phyloP scores from a whole-genome alignment of 2,113 vertebrate species.

The Nycticorax nycticorax region DNA sequence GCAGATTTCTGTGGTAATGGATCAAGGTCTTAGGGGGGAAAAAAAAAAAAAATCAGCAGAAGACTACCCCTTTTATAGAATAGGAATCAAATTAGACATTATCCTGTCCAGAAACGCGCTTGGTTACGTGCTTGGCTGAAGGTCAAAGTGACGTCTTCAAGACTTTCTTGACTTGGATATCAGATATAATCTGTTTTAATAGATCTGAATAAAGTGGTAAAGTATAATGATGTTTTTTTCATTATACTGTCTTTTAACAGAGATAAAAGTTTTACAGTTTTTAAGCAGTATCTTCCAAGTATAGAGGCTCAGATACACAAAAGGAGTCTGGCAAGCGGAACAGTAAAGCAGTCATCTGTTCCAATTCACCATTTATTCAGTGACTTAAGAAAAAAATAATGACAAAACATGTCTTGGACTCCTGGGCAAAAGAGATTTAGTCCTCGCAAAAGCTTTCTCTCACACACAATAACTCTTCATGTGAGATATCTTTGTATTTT shows the following conservation, averaged over 20 bases:
- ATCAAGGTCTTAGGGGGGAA: not conserved
- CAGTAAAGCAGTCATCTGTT: not conserved
- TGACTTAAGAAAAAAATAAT: not conserved
- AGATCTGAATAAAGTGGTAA: not conserved
- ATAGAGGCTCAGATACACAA: not conserved
- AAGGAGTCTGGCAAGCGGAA: not conserved
- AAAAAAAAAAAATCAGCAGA: not conserved
- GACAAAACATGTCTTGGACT: not conserved
- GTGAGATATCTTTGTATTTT: rapidly evolving
- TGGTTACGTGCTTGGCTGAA: not conserved
- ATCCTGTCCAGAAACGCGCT: not conserved
- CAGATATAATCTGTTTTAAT: not conserved
- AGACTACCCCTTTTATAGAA: not conserved
- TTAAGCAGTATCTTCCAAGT: not conserved
- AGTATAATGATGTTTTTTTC: not conserved
- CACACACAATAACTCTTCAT: not conserved
- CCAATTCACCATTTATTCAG: not conserved
- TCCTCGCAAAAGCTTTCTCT: not conserved
- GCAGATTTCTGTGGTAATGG: not conserved
- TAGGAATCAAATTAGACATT: not conserved
- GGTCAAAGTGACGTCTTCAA: not conserved
- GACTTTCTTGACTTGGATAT: not conserved
- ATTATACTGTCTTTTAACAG: not conserved
- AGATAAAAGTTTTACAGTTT: not conserved
- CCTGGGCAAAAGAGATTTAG: not conserved